A percentile compares a stretch with the other conserved stretches of the same genome.
phyloP scores from a whole-genome alignment of 2,888 invertebrate genomes.

The Drosophila gaucha region DNA sequence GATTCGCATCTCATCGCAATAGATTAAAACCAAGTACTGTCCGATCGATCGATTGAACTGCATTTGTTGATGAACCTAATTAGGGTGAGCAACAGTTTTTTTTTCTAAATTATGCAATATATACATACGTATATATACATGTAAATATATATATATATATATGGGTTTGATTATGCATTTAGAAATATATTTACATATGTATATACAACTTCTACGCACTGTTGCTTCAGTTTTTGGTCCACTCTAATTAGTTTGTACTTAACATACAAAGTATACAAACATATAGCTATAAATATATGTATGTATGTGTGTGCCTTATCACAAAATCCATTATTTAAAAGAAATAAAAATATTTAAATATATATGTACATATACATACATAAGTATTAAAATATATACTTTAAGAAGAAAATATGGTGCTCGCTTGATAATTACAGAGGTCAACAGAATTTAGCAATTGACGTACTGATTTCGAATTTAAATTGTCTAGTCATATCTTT shows the following conservation, averaged over 20 bases:
- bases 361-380: not conserved
- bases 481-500: too few species aligned
- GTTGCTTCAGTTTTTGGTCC: not conserved
- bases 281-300: not conserved
- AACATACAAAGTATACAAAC: not conserved
- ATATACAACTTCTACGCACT: not conserved
- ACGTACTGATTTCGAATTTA: too few species aligned
- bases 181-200: not conserved
- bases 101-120: not conserved
- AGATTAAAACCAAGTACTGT: slow-evolving; percentile 42
- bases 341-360: not conserved
- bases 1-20: slow-evolving; percentile 41
- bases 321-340: not conserved
- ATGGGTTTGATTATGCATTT: not conserved
- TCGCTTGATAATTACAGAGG: not conserved
- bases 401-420: not conserved
- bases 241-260: not conserved
- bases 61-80: slow-evolving; percentile 5
- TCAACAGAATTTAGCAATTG: not conserved
- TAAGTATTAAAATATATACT: not conserved
- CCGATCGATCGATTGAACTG: slow-evolving; percentile 17
- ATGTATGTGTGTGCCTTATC: not conserved
- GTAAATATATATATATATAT: too few species aligned
- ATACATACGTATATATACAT: not conserved
- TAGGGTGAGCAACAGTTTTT: slow-evolving; percentile 28